Conservation (phyloP, 2,797 vertebrate species). For the Morelia viridis region DNA sequence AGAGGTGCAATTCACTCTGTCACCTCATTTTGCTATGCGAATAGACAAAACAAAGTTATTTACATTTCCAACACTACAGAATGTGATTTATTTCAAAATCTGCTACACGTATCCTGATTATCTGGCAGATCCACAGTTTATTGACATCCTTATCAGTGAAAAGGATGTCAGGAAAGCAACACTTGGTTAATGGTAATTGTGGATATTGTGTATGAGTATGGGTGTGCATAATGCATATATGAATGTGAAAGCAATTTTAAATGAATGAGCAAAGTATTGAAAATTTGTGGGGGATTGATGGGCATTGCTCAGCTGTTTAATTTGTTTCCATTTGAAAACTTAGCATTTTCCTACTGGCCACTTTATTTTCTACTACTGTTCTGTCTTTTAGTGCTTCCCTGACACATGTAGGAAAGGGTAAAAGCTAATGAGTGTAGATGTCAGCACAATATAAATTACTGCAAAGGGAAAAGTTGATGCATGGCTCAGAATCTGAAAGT, state of each 20-base stretch:
- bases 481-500: constrained; percentile 83
- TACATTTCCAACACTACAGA: neutral
- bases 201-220: neutral
- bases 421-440: constrained; percentile 73
- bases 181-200: neutral
- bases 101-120: neutral
- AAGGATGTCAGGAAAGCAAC: neutral
- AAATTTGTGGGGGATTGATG: neutral
- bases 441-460: constrained; percentile 86
- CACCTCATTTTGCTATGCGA: neutral
- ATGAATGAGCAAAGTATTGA: neutral
- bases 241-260: neutral
- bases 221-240: neutral
- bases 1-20: neutral
- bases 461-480: constrained; percentile 83
- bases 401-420: constrained; percentile 70
- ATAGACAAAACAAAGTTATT: neutral
- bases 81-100: neutral
- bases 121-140: neutral
- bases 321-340: constrained; percentile 44
- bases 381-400: constrained; percentile 63
- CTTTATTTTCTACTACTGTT: constrained; percentile 54
- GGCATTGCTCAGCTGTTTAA: constrained; percentile 11
- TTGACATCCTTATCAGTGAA: neutral
- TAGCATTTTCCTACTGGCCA: constrained; percentile 48